Percentiles rank a stretch among this genome's conserved stretches.
phyloP scores from a whole-genome alignment of 2,888 invertebrate genomes.

The Nycteola revayana region DNA sequence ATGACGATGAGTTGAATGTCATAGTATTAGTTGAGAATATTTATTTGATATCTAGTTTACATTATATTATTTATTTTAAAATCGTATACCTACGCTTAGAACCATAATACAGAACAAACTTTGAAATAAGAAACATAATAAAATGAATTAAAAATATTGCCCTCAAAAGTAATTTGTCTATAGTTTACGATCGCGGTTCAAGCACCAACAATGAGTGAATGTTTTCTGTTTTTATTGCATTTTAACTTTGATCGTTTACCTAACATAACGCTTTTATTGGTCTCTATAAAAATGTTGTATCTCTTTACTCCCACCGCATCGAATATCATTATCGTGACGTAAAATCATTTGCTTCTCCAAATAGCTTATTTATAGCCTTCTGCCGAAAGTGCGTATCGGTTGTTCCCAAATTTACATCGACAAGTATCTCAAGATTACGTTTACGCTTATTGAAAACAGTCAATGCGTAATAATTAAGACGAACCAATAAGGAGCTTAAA shows the following conservation, averaged over 20 bases:
- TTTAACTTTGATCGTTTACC: constrained; percentile 68
- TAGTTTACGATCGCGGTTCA: constrained; percentile 64
- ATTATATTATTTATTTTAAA: too few relatives aligned
- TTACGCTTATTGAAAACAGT: constrained; percentile 7
- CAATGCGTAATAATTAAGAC: constrained; percentile 5
- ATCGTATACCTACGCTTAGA: too few relatives aligned
- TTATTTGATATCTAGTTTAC: too few relatives aligned
- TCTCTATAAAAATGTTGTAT: constrained; percentile 28
- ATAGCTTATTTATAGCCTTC: constrained; percentile 18
- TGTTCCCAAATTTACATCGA: constrained; percentile 4
- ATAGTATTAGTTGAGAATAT: too few relatives aligned
- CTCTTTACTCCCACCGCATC: constrained; percentile 23
- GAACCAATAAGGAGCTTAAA: constrained; percentile 5
- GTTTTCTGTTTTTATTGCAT: constrained; percentile 63
- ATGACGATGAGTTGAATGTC: too few relatives aligned
- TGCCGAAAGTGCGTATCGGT: constrained; percentile 6
- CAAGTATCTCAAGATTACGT: background rate
- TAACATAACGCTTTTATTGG: constrained; percentile 59
- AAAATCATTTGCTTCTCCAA: constrained; percentile 21
- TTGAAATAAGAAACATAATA: too few relatives aligned
- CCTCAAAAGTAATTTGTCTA: constrained; percentile 71
- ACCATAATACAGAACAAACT: too few relatives aligned
- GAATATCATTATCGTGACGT: constrained; percentile 24
- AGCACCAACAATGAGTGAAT: constrained; percentile 68
- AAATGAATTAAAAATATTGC: too few relatives aligned